Percentiles rank a stretch among this genome's conserved stretches.
Conservation (phyloP, 1,140 invertebrate species). For the Scaptomyza hsui region DNA sequence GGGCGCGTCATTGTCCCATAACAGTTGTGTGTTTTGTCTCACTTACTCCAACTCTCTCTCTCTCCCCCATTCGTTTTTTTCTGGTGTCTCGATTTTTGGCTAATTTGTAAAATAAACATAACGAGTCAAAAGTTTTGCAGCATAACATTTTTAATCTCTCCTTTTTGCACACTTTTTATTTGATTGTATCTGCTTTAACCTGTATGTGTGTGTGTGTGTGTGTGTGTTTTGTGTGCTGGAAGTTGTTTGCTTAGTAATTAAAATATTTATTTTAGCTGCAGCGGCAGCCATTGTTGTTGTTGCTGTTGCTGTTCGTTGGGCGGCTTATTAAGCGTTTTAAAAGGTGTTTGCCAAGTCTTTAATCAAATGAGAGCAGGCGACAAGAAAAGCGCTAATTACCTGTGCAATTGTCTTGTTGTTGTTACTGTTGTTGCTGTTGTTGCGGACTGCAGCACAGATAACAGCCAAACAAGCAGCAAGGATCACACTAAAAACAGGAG, state of each 20-base stretch:
- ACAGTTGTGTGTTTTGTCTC: constrained; percentile 42
- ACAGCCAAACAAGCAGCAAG: constrained; percentile 42
- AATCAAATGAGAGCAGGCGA: constrained; percentile 69
- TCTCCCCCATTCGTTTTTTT: not conserved
- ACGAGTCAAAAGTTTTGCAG: constrained; percentile 38
- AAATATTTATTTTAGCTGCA: constrained; percentile 67
- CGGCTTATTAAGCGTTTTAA: constrained; percentile 55
- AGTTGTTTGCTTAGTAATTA: constrained; percentile 66
- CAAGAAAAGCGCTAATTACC: constrained; percentile 67
- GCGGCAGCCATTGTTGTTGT: constrained; percentile 1
- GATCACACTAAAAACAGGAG: constrained; percentile 21
- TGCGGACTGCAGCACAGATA: constrained; percentile 19
- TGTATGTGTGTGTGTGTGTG: constrained; percentile 11
- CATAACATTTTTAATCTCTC: constrained; percentile 4
- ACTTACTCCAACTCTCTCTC: not conserved
- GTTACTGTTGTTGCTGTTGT: constrained; percentile 12
- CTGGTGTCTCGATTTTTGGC: constrained; percentile 37
- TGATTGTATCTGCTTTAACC: not conserved
- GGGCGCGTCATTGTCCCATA: constrained; percentile 43
- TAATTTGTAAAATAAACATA: constrained; percentile 72
- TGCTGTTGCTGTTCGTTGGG: constrained; percentile 1
- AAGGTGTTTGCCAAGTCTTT: constrained; percentile 41
- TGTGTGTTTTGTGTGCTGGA: constrained; percentile 6
- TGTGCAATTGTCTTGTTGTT: constrained; percentile 38
- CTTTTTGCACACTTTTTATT: not conserved